Conservation (phyloP, 2,888 invertebrate genomes). For the Philereme vetulata region DNA sequence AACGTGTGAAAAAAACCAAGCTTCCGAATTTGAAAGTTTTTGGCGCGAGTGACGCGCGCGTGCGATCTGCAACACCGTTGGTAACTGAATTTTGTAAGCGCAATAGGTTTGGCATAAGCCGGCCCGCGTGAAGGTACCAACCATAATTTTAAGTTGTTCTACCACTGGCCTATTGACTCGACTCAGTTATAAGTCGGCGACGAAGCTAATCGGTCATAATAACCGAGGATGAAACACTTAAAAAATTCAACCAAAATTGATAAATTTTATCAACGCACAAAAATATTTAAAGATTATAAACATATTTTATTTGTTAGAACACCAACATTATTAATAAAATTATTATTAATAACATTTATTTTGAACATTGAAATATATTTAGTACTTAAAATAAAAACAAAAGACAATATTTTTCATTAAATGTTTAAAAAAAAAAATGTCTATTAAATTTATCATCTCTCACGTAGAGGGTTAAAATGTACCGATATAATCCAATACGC, state of each 20-base stretch:
- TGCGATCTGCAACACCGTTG: constrained; percentile 67
- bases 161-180: constrained; percentile 30
- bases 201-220: constrained; percentile 5
- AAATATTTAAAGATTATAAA: too few species aligned
- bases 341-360: too few species aligned
- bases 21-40: constrained; percentile 73
- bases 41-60: constrained; percentile 77
- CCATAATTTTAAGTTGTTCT: constrained; percentile 41
- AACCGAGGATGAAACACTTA: not conserved
- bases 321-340: too few species aligned
- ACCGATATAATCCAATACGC: too few species aligned
- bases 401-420: too few species aligned
- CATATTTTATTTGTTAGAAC: too few species aligned
- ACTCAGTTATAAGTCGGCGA: constrained; percentile 23
- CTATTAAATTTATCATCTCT: too few species aligned
- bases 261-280: not conserved
- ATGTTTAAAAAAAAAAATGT: too few species aligned
- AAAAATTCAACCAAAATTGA: not conserved
- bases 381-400: too few species aligned
- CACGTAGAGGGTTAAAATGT: too few species aligned
- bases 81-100: constrained; percentile 79
- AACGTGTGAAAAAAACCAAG: constrained; percentile 55
- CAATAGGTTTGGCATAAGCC: constrained; percentile 62
- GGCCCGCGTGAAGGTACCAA: constrained; percentile 70
- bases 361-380: too few species aligned